Base-by-base conservation (phyloP, 2,113 vertebrate species). In the Excalfactoria chinensis region DNA sequence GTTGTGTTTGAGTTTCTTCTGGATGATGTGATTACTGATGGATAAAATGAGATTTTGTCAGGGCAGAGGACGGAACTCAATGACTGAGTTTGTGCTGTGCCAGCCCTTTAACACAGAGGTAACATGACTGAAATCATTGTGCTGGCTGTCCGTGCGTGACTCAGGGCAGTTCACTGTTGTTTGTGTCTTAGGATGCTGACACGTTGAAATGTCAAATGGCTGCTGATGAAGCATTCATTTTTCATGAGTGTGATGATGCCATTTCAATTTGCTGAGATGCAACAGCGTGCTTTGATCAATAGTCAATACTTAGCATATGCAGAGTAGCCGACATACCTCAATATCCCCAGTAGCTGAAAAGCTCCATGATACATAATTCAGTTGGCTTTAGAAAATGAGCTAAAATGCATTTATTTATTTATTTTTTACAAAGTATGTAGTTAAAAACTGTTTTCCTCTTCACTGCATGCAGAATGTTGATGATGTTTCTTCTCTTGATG, bases 181-280 rank as follows among this genome's bases (percentile, higher is more conserved):
- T 74, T 34, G 51, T 41, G 7, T 92, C 90, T 75, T 78, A 77
- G 83, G 64, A 56, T 75, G 25, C 16, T 1, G 20, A 25, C 22
- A 21, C 18, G 20, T 13, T 59, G 55, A 43, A 74, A 34, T 18
- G 30, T 55, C 73, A 92, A 92, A 49, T 55, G 17, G 53, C 40
- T 84, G 46, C 70, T 89, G 53, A 20, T n/a, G 21, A 56, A 68
- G 11, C 51, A 79, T 70, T 93, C 25, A 18, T 79, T 93, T 89
- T 93, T 88, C 72, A 74, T 59, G 21, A 64, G 25, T 15, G 16
- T 14, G 58, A 5, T 66, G 67, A 77, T 59, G 30, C 37, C 17
- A 9, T 89, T 87, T 84, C 35, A 49, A 7, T 91, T 85, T 73
- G 70, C 58, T 71, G 58, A 67, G 58, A 60, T 89, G 8, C 41